phyloP scores from a whole-genome alignment of 2,113 vertebrate genomes.

The Laticauda laticaudata region DNA sequence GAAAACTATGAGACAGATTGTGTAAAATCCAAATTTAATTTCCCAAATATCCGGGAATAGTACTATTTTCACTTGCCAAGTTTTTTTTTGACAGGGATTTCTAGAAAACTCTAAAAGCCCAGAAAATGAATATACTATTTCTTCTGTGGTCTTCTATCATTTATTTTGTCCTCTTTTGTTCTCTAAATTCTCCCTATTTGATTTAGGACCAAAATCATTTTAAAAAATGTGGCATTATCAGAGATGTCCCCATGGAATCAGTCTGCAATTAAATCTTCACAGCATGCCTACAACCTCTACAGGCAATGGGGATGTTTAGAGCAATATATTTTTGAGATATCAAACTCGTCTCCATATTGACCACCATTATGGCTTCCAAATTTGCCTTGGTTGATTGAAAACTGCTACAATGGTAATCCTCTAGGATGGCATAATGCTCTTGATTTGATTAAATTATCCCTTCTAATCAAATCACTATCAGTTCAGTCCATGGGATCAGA shows the following conservation, averaged over 20 bases:
- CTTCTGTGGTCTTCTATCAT: background rate
- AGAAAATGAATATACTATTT: background rate
- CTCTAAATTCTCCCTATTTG: background rate
- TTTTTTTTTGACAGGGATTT: background rate
- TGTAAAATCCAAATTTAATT: background rate
- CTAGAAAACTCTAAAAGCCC: background rate
- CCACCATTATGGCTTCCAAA: background rate
- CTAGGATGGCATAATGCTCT: background rate
- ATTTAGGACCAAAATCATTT: background rate
- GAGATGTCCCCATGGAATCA: background rate
- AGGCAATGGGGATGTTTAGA: background rate
- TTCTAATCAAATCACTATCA: background rate
- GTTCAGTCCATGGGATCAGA: background rate
- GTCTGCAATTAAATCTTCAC: background rate
- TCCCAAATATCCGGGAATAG: background rate
- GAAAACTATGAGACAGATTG: background rate
- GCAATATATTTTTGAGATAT: background rate
- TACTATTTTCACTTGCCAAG: background rate
- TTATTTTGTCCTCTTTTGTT: background rate
- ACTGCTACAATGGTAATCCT: background rate
- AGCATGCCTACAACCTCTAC: background rate
- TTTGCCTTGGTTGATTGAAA: conserved; percentile 25
- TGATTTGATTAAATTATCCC: background rate
- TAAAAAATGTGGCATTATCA: background rate
- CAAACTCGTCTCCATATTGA: background rate